These are phyloP conservation scores for Chlamydotis undulata DNA, from an alignment of 2,113 vertebrate genomes.

Conservation along the genomic window DNA sequence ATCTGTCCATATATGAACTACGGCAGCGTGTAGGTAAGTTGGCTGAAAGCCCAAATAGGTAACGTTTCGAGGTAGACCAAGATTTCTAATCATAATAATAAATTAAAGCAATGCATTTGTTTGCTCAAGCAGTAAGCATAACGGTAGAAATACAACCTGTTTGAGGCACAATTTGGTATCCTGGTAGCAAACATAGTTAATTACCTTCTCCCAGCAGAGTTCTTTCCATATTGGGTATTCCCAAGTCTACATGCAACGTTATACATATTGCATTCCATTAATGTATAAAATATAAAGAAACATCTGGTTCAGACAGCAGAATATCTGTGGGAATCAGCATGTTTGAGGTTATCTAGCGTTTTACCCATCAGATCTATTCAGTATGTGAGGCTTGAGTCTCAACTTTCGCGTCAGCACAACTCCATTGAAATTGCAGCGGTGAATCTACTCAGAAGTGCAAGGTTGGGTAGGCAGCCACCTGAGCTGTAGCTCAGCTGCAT, in stretches of 20 bases:
- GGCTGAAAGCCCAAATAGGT: neutral
- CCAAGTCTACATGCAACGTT: neutral
- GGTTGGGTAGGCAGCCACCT: neutral
- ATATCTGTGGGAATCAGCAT: neutral
- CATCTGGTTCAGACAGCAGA: neutral
- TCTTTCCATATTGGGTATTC: neutral
- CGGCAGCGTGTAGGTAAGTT: neutral
- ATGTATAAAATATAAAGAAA: neutral
- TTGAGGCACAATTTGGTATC: neutral
- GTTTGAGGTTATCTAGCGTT: neutral
- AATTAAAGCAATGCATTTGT: neutral
- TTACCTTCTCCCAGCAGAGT: neutral
- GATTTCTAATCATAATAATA: neutral
- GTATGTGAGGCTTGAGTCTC: neutral
- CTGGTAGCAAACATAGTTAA: neutral
- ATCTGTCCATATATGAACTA: neutral
- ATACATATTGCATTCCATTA: neutral
- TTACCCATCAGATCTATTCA: neutral
- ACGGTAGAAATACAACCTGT: neutral
- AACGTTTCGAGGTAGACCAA: neutral
- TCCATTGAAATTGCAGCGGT: neutral
- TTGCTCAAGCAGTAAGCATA: neutral
- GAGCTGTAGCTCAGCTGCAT: neutral
- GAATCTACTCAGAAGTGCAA: neutral
- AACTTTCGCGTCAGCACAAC: accelerated